These are phyloP conservation scores for Pachyseris speciosa DNA, from an alignment of 64 coral and sea anemone species.

Conservation along the genomic window DNA sequence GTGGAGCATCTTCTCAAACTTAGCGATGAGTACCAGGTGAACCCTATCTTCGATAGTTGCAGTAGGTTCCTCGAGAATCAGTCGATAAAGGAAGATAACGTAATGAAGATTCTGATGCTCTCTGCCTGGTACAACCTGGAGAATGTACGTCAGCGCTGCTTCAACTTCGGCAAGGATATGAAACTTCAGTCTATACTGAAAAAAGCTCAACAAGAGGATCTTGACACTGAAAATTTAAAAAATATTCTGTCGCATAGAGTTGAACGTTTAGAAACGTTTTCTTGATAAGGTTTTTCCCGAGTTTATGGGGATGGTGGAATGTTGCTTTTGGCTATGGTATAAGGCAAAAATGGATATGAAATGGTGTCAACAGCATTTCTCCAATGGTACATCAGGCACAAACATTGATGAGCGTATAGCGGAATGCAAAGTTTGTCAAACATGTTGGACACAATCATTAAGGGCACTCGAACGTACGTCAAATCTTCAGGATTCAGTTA, in stretches of 20 bases:
- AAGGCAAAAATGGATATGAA: no score
- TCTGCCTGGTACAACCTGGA: background rate
- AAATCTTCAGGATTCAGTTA: no score
- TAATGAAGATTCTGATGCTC: no score
- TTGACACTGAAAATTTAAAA: background rate
- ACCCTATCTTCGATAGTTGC: background rate
- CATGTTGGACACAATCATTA: no score
- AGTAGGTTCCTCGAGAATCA: background rate
- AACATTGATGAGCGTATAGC: no score
- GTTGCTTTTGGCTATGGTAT: no score
- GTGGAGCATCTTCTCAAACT: no score
- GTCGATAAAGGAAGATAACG: background rate
- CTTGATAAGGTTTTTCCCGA: conserved; percentile 1
- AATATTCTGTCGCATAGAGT: background rate
- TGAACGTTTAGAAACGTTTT: background rate
- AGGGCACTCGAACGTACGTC: no score
- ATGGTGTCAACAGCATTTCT: no score
- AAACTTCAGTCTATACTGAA: background rate
- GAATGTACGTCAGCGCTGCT: background rate
- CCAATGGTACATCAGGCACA: no score
- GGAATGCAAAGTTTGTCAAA: no score
- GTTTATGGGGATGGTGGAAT: background rate
- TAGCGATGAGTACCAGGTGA: no score
- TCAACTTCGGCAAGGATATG: background rate
- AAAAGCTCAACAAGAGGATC: background rate